A percentile compares a stretch with the other conserved stretches of the same genome.
These are phyloP conservation scores for Fukomys damarensis DNA, from an alignment of 2,113 vertebrate genomes.

Conservation along the genomic window DNA sequence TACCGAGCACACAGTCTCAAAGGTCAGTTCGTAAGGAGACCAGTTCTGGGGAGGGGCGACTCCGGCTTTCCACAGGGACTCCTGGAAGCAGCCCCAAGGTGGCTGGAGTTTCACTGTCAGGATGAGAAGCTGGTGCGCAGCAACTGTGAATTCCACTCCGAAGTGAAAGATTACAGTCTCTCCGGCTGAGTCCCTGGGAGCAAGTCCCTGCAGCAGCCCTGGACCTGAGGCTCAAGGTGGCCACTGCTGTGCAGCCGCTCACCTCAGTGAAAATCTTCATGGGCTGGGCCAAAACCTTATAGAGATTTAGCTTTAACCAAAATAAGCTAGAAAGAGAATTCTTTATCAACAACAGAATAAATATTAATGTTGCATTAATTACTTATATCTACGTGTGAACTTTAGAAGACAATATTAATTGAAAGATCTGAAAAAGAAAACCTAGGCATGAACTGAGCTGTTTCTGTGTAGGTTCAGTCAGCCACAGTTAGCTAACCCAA, in stretches of 20 bases:
- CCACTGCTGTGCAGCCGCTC: background rate
- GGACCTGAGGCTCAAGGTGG: background rate
- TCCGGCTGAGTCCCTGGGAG: background rate
- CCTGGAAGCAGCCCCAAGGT: background rate
- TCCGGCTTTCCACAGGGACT: fast-evolving
- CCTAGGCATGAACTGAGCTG: background rate
- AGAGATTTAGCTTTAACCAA: background rate
- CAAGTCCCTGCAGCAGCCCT: fast-evolving
- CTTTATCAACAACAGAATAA: slow-evolving; percentile 13
- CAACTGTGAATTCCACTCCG: background rate
- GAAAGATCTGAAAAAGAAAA: background rate
- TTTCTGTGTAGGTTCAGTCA: background rate
- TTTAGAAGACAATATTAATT: background rate
- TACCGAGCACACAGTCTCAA: slow-evolving; percentile 57
- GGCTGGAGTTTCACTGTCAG: background rate
- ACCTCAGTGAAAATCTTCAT: background rate
- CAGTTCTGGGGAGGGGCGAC: background rate
- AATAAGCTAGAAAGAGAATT: background rate
- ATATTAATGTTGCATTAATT: background rate
- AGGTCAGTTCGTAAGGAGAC: slow-evolving; percentile 56
- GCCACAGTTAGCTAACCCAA: background rate
- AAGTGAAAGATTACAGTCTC: background rate
- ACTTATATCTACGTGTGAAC: background rate
- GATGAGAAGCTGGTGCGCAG: background rate
- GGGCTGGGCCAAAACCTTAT: no score